A percentile compares a stretch with the other conserved stretches of the same genome.
Evolutionary conservation across 2,888 invertebrate species (phyloP).

Genomic region (Busseola fusca): DNA sequence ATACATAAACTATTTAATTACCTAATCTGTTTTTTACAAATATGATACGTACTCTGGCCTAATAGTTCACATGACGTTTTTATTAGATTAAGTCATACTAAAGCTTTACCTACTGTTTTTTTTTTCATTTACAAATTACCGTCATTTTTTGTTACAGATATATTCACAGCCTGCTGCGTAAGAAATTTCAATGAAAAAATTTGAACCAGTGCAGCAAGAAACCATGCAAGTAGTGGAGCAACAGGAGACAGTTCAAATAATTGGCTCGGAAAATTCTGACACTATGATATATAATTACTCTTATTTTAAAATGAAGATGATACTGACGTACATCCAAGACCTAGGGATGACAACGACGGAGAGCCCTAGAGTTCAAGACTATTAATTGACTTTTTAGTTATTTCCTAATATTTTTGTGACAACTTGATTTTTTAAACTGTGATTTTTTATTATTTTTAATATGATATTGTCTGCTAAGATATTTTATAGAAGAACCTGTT

Average conservation of each 20-base stretch:
- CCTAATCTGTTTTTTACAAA: too few relatives aligned
- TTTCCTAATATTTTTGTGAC: too few relatives aligned
- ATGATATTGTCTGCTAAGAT: not conserved
- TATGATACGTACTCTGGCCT: too few relatives aligned
- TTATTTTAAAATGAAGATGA: not conserved
- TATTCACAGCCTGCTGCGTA: not conserved
- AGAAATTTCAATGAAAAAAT: not conserved
- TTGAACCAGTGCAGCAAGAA: not conserved
- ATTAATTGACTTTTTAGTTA: too few relatives aligned
- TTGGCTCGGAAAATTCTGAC: not conserved
- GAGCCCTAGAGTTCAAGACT: too few relatives aligned
- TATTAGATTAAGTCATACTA: too few relatives aligned
- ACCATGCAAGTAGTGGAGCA: conserved; percentile 6
- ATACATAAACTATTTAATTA: too few relatives aligned
- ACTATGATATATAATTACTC: not conserved
- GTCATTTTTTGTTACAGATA: too few relatives aligned
- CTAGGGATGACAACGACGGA: not conserved
- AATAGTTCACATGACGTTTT: too few relatives aligned
- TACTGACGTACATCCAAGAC: not conserved
- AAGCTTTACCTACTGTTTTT: too few relatives aligned
- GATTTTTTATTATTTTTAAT: not conserved
- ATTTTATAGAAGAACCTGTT: not conserved
- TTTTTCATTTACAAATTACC: too few relatives aligned
- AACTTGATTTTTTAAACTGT: not conserved
- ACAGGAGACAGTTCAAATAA: not conserved